Conservation (phyloP, 2,797 vertebrate species). For the Helostoma temminkii region DNA sequence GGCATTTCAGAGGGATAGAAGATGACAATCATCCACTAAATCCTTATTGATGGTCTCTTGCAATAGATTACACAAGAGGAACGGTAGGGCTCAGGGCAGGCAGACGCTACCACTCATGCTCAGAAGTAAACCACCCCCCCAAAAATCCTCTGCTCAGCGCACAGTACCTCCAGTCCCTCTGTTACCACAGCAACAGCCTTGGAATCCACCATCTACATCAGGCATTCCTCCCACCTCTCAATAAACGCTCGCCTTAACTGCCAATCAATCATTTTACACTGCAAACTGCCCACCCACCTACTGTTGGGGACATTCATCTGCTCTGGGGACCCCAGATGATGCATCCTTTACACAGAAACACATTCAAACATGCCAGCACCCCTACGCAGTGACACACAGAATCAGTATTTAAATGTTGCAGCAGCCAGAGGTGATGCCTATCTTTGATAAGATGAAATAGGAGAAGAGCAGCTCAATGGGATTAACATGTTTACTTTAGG, state of each 20-base stretch:
- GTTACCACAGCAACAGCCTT: conserved; percentile 90
- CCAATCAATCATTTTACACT: conserved; percentile 84
- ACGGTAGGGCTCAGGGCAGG: conserved; percentile 72
- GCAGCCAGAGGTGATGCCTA: conserved; percentile 59
- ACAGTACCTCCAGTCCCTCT: conserved; percentile 79
- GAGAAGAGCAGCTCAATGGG: conserved; percentile 62
- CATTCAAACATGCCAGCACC: conserved; percentile 14
- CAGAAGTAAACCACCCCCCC: conserved; percentile 80
- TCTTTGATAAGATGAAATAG: conserved; percentile 69
- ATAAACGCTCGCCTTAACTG: conserved; percentile 80
- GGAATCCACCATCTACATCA: conserved; percentile 85
- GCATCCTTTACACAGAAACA: conserved; percentile 15
- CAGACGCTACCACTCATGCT: conserved; percentile 83
- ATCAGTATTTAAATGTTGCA: conserved; percentile 58
- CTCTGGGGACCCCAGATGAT: conserved; percentile 41
- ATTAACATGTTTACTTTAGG: conserved; percentile 75
- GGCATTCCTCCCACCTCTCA: conserved; percentile 80
- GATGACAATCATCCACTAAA: conserved; percentile 81
- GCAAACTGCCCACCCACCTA: conserved; percentile 78
- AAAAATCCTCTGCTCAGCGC: conserved; percentile 71
- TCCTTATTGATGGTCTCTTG: conserved; percentile 81
- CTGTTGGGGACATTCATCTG: conserved; percentile 74
- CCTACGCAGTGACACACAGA: conserved; percentile 32
- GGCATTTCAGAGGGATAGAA: conserved; percentile 76
- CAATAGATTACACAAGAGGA: conserved; percentile 83